Percentiles rank a stretch among this genome's conserved stretches.
These are phyloP conservation scores for Drosophila borborema DNA, from an alignment of 2,888 invertebrate genomes.

Conservation along the genomic window DNA sequence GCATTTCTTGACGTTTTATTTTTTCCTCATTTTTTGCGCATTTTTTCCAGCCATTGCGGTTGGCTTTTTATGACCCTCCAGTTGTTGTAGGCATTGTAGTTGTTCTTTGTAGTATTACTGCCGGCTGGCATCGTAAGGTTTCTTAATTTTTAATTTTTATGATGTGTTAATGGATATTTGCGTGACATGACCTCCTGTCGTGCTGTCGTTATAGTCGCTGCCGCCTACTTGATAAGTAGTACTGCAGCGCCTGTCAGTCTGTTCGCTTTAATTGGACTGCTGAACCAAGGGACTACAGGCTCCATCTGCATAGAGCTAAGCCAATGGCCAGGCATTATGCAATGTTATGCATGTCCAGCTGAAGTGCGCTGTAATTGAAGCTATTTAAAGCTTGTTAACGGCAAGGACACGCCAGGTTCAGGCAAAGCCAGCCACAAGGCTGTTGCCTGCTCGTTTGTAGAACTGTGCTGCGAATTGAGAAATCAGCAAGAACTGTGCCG, in stretches of 20 bases:
- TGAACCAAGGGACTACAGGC: background rate
- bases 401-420: slow-evolving; percentile 61
- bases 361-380: slow-evolving; percentile 65
- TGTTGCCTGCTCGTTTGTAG: slow-evolving; percentile 33
- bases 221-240: slow-evolving; percentile 61
- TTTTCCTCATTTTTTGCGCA: slow-evolving; percentile 28
- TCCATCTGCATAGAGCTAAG: slow-evolving; percentile 32
- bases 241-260: slow-evolving; percentile 36
- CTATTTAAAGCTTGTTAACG: slow-evolving; percentile 69
- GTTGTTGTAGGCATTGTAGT: slow-evolving; percentile 25
- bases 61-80: slow-evolving; percentile 61
- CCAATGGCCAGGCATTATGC: slow-evolving; percentile 55
- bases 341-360: slow-evolving; percentile 49
- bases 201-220: slow-evolving; percentile 59
- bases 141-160: slow-evolving; percentile 78
- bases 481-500: slow-evolving; percentile 5
- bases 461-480: slow-evolving; percentile 35
- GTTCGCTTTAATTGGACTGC: slow-evolving; percentile 31
- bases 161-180: slow-evolving; percentile 81
- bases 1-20: slow-evolving; percentile 70
- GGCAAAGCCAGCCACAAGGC: slow-evolving; percentile 39
- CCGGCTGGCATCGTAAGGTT: slow-evolving; percentile 66
- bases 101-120: slow-evolving; percentile 12
- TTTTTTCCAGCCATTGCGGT: slow-evolving; percentile 56
- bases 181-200: slow-evolving; percentile 79